Evolutionary conservation across 2,797 vertebrate genomes (phyloP), one percentile per base, ranked within the genome.

Genomic region (Gambusia yucatana): DNA sequence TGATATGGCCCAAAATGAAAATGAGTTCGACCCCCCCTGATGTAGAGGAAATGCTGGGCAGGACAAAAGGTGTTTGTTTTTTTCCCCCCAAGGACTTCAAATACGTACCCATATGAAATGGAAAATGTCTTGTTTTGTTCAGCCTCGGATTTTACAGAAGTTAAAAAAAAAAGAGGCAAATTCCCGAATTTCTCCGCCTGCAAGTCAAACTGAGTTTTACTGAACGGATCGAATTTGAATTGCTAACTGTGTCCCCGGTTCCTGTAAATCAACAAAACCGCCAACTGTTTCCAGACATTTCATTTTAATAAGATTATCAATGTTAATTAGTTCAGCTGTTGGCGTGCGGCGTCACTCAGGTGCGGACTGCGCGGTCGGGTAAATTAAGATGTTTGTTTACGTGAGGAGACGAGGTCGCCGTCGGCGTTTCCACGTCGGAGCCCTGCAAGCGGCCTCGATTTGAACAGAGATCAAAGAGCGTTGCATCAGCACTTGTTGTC

Each of bases 401-500:
- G 77, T 50, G 72, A 72, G 76, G 41, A 70, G 44, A 43, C 57
- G 39, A 46, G 47, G 69, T 80, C 79, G 80, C 57, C 50, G 78
- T 78, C 59, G 48, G 52, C 71, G 73, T 83, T 76, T 76, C 46
- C 77, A 73, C 74, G 84, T 86, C 74, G 76, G 74, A 88, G 87
- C 73, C 77, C 73, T 81, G 72, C 76, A 41, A 81, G 81, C 87
- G 78, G 65, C 75, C 81, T 87, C 44, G 75, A 22, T 86, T 86
- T 86, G 80, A 90, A 81, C 48, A 43, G 55, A 72, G 87, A 91
- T 91, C 88, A 87, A 86, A 75, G 71, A 39, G 65, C 36, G 82
- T 88, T 91, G 79, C 91, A 82, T 92, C 82, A 89, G 79, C 3
- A 16, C 28, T 76, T 86, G 72, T 83, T 57, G 84, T 13, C 73